Conservation (phyloP, 2,797 vertebrate genomes). For the Bryconaethiops microstoma region DNA sequence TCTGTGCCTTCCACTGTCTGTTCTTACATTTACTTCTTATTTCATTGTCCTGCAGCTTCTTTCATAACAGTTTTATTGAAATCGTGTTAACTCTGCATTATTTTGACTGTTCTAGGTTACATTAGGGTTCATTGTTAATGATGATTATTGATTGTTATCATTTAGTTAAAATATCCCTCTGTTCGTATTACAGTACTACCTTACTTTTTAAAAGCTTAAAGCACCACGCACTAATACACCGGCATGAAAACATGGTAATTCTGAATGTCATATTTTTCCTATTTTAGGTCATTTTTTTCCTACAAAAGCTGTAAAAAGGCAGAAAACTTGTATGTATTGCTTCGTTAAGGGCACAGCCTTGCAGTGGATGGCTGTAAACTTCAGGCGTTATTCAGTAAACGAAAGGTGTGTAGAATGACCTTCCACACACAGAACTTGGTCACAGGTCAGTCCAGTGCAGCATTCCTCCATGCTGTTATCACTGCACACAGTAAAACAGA, state of each 20-base stretch:
- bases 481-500: conserved; percentile 71
- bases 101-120: not conserved
- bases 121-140: not conserved
- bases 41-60: not conserved
- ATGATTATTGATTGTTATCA: not conserved
- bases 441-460: conserved; percentile 71
- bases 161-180: not conserved
- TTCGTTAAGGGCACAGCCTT: not conserved
- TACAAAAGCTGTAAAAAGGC: not conserved
- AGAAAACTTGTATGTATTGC: not conserved
- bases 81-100: not conserved
- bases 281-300: not conserved
- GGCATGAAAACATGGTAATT: too few species aligned
- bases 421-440: conserved; percentile 69
- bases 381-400: conserved; percentile 75
- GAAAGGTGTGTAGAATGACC: conserved; percentile 72
- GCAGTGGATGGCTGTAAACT: conserved; percentile 67
- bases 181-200: not conserved
- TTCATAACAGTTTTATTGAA: not conserved
- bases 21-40: conserved; percentile 42
- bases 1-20: conserved; percentile 39
- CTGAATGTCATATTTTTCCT: not conserved
- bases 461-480: conserved; percentile 83
- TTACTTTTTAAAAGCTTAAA: not conserved
- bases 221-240: not conserved